These are phyloP conservation scores for Eriocheir sinensis DNA, from an alignment of 1,140 invertebrate species.

Conservation along the genomic window DNA sequence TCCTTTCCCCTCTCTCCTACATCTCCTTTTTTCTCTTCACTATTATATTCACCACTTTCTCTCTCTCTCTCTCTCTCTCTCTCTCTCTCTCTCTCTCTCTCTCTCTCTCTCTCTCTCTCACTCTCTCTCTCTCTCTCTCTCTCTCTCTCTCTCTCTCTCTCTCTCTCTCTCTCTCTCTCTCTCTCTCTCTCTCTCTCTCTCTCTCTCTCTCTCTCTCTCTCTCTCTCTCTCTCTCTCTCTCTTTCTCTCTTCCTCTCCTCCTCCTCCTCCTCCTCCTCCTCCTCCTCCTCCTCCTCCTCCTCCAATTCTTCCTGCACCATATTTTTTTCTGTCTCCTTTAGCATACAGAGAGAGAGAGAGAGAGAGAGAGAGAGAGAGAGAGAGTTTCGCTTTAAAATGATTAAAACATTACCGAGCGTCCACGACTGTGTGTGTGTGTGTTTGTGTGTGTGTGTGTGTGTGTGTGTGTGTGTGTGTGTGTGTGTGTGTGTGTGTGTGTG, in stretches of 20 bases:
- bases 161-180: background rate
- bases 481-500: too few species aligned
- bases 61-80: background rate
- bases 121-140: background rate
- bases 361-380: too few species aligned
- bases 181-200: background rate
- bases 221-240: background rate
- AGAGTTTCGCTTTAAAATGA: too few species aligned
- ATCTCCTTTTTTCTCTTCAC: background rate
- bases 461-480: too few species aligned
- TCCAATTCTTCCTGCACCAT: too few species aligned
- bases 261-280: background rate
- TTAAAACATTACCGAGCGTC: too few species aligned
- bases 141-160: too few species aligned
- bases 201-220: background rate
- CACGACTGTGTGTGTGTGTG: too few species aligned
- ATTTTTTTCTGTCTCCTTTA: too few species aligned
- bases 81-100: background rate
- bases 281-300: background rate
- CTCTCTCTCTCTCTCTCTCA: background rate
- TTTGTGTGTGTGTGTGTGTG: too few species aligned
- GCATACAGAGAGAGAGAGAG: too few species aligned
- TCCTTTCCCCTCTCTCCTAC: too few species aligned
- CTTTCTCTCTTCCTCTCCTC: background rate
- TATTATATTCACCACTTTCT: background rate